Evolutionary conservation across 1,140 invertebrate species (phyloP), one percentile per base, ranked within the genome.

Genomic region (Xylocopa sonorina): DNA sequence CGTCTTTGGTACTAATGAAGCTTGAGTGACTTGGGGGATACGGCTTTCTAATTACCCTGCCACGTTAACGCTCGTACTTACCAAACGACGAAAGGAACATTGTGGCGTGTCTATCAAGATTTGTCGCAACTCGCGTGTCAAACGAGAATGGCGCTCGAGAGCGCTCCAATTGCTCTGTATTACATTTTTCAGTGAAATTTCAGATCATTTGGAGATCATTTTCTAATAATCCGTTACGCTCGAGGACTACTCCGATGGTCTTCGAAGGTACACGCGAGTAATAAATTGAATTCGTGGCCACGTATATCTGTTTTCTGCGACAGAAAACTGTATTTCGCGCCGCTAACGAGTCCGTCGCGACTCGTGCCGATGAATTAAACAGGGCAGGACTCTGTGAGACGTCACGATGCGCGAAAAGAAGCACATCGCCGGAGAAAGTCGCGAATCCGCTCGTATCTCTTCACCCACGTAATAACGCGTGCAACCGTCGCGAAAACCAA

Each of bases 21-120:
- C 32, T 27, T 32, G 55, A 57, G 58, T 46, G 62, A 79, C 71
- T 80, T n/a, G 41, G 38, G 18, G 14, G 38, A 32, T 68, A 41
- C 50, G 21, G 68, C 83, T 85, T 85, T 82, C 79, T 80, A 82
- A 81, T 85, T 86, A 77, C 77, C 57, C 67, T 34, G 21, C 53
- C 27, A 43, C 66, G 50, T 43, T 60, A 57, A 78, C 71, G 66
- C 10, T 14, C 12, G 18, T 12, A 43, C 53, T 48, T 51, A 57
- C 71, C 71, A 58, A 58, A 80, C 71, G 57, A 38, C 63, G 62
- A 53, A 78, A 69, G 62, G 51, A 72, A 78, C 32, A 10, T 21
- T 29, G n/a, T 16, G 21, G 5, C 32, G 55, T 64, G 16, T 62
- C 57, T 21, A 67, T 69, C 27, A 76, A 29, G 43, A 21, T 46